Evolutionary conservation across 2,888 invertebrate species (phyloP), one percentile per base, ranked within the genome.

Genomic region (Tiliacea citrago): DNA sequence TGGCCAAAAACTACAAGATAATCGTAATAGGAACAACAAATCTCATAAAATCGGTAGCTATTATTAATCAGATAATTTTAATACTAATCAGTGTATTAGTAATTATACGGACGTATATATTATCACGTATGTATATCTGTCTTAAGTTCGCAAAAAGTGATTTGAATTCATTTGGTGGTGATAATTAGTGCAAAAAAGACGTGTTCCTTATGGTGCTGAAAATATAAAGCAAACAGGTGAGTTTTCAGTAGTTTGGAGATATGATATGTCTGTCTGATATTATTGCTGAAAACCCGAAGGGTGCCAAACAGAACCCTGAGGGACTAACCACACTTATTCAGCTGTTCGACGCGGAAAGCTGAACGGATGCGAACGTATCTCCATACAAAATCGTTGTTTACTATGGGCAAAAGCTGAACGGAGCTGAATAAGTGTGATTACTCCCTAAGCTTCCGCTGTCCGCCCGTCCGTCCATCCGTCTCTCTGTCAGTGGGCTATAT

Each of bases 161-260:
- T 76, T 68, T 57, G 69, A 67, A 16, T 86, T 88, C 92, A 93
- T 88, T 93, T 85, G 83, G 78, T 81, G 79, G 82, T 85, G 77
- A 84, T 89, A 88, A 88, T 90, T 89, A 88, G 86, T 87, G 82
- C 77, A 77, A 85, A 88, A 88, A 87, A 86, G 92, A 91, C 93
- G 93, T 90, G 87, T 81, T 84, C 81, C 72, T 84, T 82, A 78
- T 79, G 75, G 70, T 72, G 69, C 63, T 77, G 71, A 76, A 55
- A 73, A 77, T 73, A 57, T 68, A 81, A 73, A 68, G 16, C 73
- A 73, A 69, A 60, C 69, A 86, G 83, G 79, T 84, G 55, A 75
- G 80, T 55, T 58, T 49, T 16, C 1, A 35, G 35, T 42, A 16
- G 12, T 55, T 35, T 45, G 5, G 10, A 65, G 8, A 51, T 10